These are phyloP conservation scores for Dicranocentrus wangi DNA, from an alignment of 2,888 invertebrate genomes.

Conservation along the genomic window DNA sequence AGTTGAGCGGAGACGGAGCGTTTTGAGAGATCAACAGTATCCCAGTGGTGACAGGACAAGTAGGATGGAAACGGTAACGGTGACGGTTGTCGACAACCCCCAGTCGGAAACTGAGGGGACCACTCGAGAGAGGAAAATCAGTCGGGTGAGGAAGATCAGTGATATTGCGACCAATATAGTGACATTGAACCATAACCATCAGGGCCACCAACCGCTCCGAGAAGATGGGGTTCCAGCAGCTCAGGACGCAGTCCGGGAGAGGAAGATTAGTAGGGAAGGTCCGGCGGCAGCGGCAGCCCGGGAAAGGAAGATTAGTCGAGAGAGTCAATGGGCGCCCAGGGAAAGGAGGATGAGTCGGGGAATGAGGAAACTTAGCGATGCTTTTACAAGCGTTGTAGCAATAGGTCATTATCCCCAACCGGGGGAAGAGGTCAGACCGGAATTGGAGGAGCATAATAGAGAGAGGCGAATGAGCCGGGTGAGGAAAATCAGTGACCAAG, in stretches of 20 bases:
- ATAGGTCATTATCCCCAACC: neutral
- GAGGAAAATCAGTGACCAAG: conserved; percentile 48
- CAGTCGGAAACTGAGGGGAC: neutral
- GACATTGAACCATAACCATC: neutral
- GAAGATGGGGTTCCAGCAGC: too few relatives aligned
- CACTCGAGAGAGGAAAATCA: neutral
- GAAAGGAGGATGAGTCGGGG: conserved; percentile 16
- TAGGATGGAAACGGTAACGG: conserved; percentile 46
- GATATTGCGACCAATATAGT: neutral
- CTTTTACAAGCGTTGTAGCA: neutral
- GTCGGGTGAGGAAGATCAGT: conserved; percentile 17
- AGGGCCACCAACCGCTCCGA: neutral
- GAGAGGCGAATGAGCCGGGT: conserved; percentile 44
- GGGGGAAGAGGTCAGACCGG: neutral
- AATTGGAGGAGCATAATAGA: conserved; percentile 1
- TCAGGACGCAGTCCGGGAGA: too few relatives aligned
- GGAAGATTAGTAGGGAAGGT: neutral
- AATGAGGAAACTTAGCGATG: neutral
- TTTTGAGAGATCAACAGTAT: conserved; percentile 25
- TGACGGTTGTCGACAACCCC: conserved; percentile 17
- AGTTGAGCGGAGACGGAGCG: conserved; percentile 11
- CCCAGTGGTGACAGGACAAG: neutral
- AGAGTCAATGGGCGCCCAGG: neutral
- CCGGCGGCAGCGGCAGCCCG: neutral
- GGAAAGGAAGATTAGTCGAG: neutral